Evolutionary conservation across 2,113 vertebrate genomes (phyloP), one percentile per base, ranked within the genome.

Genomic region (Aplodontia rufa): DNA sequence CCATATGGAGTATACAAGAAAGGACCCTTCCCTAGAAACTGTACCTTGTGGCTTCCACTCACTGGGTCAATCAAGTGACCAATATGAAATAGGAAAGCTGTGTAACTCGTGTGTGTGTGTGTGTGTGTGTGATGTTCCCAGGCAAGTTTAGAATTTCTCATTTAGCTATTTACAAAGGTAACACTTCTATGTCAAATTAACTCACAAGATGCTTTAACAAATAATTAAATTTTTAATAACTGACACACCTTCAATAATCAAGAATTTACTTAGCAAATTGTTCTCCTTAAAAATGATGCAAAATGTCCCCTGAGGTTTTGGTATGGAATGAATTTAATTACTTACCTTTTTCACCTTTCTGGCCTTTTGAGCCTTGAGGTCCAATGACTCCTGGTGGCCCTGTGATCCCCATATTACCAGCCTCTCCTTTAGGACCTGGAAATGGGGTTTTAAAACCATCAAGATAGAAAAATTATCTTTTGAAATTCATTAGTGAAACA

Each of bases 301-400:
- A 42, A 93, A 87, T 10, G 17, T 72, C 37, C 24, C 58, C 87
- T 80, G 58, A 66, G 62, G 62, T 75, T 96, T 89, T 55, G 2
- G 71, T 8, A 83, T 28, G 11, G 94, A 91, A 86, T 88, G n/a
- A 53, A 51, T 74, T 74, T 19, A 88, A 49, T 82, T 82, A 95
- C 94, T 82, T 97, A 99, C 99, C 99, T 98, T 98, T 99, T 78
- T 99, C 99, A 98, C 99, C 99, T 99, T 98, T 98, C 96, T 99
- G 94, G 97, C 98, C 97, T 99, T 99, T 98, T 86, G 95, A 53
- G 76, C 98, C 99, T 90, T 96, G 97, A 28, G 94, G 97, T 35
- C 98, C 99, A 85, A 92, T 95, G 8, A 97, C 1, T 96, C 99
- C 99, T 0, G 97, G 97, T 95, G 92, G 96, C 87, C 99, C 99